Conservation (phyloP, 2,888 invertebrate genomes). For the Hypolimnas misippus region DNA sequence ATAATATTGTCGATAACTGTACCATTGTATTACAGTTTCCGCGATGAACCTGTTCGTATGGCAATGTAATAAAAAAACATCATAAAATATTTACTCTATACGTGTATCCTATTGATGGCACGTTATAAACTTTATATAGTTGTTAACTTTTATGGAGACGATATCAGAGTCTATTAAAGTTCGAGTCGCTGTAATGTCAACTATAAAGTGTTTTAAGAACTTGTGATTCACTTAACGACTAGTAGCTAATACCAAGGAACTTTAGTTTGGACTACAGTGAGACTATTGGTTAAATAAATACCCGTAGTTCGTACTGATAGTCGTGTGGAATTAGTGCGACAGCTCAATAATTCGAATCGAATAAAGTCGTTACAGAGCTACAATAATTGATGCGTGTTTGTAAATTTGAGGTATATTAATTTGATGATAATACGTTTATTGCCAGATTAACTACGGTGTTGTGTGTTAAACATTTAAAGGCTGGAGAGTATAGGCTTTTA, state of each 20-base stretch:
- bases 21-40: constrained; percentile 14
- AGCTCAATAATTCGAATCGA: not conserved
- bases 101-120: constrained; percentile 66
- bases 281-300: constrained; percentile 1
- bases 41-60: constrained; percentile 19
- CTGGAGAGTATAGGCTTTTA: no score
- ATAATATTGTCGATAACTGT: constrained; percentile 10
- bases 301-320: not conserved
- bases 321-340: not conserved
- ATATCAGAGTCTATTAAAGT: constrained; percentile 49
- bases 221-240: constrained; percentile 37
- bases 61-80: constrained; percentile 48
- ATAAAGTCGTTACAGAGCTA: not conserved
- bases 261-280: not conserved
- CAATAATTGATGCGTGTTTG: not conserved
- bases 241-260: constrained; percentile 25
- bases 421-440: not conserved
- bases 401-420: not conserved
- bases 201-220: constrained; percentile 43
- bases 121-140: constrained; percentile 73
- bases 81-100: constrained; percentile 67
- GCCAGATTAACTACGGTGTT: not conserved
- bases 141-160: constrained; percentile 67
- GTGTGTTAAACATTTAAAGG: no score
- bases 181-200: constrained; percentile 33